Base-by-base conservation (phyloP, 2,888 invertebrate genomes). In the Pelosia muscerda region DNA sequence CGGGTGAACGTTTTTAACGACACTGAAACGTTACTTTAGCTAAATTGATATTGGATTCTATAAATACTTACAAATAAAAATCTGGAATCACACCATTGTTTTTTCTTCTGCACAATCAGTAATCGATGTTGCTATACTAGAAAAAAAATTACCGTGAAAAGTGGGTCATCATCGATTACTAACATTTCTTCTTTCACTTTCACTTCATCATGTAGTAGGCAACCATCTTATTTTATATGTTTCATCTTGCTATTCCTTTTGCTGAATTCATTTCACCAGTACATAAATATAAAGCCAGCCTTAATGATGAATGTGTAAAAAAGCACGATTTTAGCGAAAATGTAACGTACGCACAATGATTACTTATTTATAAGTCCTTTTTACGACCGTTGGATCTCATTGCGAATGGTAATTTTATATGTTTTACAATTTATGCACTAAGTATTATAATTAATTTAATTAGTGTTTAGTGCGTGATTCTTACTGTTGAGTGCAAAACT, bases 1-100 rank as follows among this genome's bases (percentile, higher is more conserved):
- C 79, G 81, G 81, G 80, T 84, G 77, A 84, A 87, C 81, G 74
- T 82, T 88, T 87, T 87, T 82, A 87, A 88, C 81, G 84, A 85
- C 86, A 86, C 84, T 81, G 81, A 84, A 88, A 86, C 84, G 84
- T 88, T 90, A 88, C 86, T 88, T 92, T 85, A 85, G 84, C 86
- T 86, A 87, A 89, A 92, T 90, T 91, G 89, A 88, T 91, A 91
- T 88, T 87, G 85, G 87, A 92, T 92, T 94, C 95, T 94, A 94
- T 92, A 92, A 94, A 94, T 95, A 95, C 95, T 95, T 94, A 95
- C 95, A 95, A 94, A 95, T 94, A 94, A 95, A 94, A 95, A 92
- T 94, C 94, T 94, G 93, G 93, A 95, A 93, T 95, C 93, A 95
- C 95, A 95, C 95, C 95, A 95, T 95, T 95, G 95, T 95, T 95